Evolutionary conservation across 2,888 invertebrate species (phyloP).

Genomic region (Diabrotica balteata): DNA sequence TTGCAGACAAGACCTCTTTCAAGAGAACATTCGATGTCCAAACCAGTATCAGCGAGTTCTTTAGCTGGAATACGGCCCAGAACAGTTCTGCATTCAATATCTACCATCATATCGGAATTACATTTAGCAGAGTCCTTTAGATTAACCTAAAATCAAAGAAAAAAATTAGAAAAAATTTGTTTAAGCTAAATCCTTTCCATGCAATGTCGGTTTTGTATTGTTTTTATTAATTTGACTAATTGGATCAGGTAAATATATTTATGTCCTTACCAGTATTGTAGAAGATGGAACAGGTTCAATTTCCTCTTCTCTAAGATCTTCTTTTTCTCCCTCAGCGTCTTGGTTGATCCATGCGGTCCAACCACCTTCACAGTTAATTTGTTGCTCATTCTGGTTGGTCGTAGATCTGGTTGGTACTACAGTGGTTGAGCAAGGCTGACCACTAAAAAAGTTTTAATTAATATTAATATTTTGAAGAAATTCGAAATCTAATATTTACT

Average conservation of each 20-base stretch:
- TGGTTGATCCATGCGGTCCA: conserved; percentile 84
- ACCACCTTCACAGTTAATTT: conserved; percentile 68
- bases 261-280: conserved; percentile 62
- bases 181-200: too few relatives aligned
- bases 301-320: conserved; percentile 60
- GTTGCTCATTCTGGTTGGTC: conserved; percentile 45
- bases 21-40: conserved; percentile 78
- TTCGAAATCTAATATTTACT: background rate
- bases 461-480: background rate
- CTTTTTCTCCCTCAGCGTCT: conserved; percentile 56
- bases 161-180: too few relatives aligned
- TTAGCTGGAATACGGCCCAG: conserved; percentile 69
- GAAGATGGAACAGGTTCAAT: conserved; percentile 66
- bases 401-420: conserved; percentile 32
- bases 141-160: conserved; percentile 51
- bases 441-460: conserved; percentile 50
- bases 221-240: too few relatives aligned
- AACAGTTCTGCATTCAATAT: conserved; percentile 80
- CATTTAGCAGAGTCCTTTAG: conserved; percentile 63
- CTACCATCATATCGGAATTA: conserved; percentile 66
- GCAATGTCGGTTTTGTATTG: too few relatives aligned
- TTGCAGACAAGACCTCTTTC: conserved; percentile 76
- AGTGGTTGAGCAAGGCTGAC: conserved; percentile 70
- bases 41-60: conserved; percentile 65
- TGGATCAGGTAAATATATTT: too few relatives aligned